Evolutionary conservation across 1,140 invertebrate genomes (phyloP).

Genomic region (Trinorchestia longiramus): DNA sequence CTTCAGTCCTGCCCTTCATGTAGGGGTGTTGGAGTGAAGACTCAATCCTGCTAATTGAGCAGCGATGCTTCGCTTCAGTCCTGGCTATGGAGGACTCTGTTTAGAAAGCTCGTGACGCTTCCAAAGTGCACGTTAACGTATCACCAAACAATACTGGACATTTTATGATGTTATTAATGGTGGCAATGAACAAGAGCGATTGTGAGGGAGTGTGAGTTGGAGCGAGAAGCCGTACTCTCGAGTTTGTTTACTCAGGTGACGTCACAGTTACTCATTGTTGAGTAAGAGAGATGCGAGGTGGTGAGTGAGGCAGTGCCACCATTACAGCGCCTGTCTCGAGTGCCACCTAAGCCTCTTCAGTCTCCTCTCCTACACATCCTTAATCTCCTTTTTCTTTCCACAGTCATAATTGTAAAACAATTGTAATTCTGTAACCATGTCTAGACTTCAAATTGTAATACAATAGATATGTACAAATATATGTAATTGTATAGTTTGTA

Average conservation of each 20-base stretch:
- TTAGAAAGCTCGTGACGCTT: neutral
- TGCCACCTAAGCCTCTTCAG: conserved; percentile 5
- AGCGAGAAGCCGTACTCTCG: conserved; percentile 4
- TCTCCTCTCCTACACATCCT: neutral
- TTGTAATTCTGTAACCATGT: too few relatives aligned
- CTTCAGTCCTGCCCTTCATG: neutral
- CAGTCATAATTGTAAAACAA: too few relatives aligned
- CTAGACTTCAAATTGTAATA: too few relatives aligned
- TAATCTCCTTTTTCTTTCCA: neutral
- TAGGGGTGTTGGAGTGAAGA: neutral
- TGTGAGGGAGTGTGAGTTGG: neutral
- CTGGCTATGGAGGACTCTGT: neutral
- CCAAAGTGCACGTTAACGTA: neutral
- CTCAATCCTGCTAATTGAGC: neutral
- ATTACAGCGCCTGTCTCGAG: neutral
- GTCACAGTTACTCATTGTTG: conserved; percentile 47
- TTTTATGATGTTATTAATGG: neutral
- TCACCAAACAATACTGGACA: neutral
- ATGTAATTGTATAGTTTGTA: too few relatives aligned
- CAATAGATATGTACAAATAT: too few relatives aligned
- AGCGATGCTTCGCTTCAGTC: neutral
- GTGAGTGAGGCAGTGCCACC: neutral
- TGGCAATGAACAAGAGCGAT: neutral
- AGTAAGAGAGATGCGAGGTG: neutral
- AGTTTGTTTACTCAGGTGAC: conserved; percentile 48